Evolutionary conservation across 2,888 invertebrate species (phyloP), one percentile per base, ranked within the genome.

Genomic region (Stramonita haemastoma): DNA sequence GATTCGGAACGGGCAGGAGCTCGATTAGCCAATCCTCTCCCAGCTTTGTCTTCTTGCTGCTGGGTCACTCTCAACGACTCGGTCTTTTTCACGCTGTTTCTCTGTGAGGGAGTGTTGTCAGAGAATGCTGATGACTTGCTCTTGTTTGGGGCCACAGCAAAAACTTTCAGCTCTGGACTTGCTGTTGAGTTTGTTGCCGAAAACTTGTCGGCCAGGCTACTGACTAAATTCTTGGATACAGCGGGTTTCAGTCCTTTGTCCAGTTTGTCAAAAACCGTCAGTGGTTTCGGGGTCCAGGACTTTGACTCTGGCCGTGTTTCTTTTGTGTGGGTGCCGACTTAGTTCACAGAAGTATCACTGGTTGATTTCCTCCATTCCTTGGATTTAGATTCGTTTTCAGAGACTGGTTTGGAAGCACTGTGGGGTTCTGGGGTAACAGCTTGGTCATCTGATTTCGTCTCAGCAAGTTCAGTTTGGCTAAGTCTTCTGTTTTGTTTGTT

Each of bases 131-230:
- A 46, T 29, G 81, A 26, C 81, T 22, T n/a, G n/a, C 26, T 83
- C 26, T 22, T 83, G 5, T 46, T 22, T 36, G 81, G 81, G 19
- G 11, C n/a, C 2, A 46, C 81, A 46, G 81, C 36, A 22, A 83
- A 46, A 6, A 46, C 46, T 83, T 83, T 83, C 36, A 83, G 81
- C 26, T 17, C 26, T 46, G 81, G 22, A 46, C 26, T 83, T 22
- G 81, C 4, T 0, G 81, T 2, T 0, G 89, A 22, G n/a, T 83
- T 86, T 46, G 84, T 22, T 34, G 36, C 46, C 1, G 90, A 79
- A 26, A 89, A 90, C 57, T 88, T 90, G 17, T 57, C 89, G 11
- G 89, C 88, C 26, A 91, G 60, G 8, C 87, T 87, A 32, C 86
- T 88, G 17, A 90, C 90, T 60, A 89, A 81, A 22, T 32, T 22